These are phyloP conservation scores for Rotaria magnacalcarata DNA, from an alignment of 2,888 invertebrate genomes.

Conservation along the genomic window DNA sequence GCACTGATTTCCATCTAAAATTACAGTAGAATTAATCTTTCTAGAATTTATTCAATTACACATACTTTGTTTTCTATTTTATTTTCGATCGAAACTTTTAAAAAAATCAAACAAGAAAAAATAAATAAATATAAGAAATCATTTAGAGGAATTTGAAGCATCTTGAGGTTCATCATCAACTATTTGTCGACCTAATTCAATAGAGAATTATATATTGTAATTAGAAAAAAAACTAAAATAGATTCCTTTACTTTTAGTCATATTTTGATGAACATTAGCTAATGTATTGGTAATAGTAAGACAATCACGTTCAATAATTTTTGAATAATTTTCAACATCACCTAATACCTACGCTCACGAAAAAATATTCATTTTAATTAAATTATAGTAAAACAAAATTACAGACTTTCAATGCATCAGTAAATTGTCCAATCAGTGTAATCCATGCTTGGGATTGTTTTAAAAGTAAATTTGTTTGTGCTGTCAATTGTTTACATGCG, in stretches of 20 bases:
- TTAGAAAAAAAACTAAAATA: background rate
- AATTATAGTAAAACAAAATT: background rate
- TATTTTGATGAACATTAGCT: background rate
- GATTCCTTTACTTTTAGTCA: background rate
- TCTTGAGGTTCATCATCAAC: background rate
- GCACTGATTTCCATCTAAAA: background rate
- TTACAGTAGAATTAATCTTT: background rate
- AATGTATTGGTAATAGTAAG: background rate
- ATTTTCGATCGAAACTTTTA: background rate
- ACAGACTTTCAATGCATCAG: background rate
- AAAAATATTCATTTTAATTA: background rate
- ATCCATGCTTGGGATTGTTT: slow-evolving; percentile 27
- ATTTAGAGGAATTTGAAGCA: background rate
- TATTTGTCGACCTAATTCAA: background rate
- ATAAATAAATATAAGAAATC: background rate
- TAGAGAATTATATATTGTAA: background rate
- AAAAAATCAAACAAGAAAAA: background rate
- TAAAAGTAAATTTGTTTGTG: background rate
- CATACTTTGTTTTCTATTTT: background rate
- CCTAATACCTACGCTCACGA: background rate
- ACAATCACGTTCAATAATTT: slow-evolving; percentile 26
- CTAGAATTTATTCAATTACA: background rate
- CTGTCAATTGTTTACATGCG: background rate
- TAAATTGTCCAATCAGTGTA: background rate
- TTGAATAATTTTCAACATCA: slow-evolving; percentile 22